phyloP scores from a whole-genome alignment of 2,888 invertebrate species.

The Ephialtes manifestator region DNA sequence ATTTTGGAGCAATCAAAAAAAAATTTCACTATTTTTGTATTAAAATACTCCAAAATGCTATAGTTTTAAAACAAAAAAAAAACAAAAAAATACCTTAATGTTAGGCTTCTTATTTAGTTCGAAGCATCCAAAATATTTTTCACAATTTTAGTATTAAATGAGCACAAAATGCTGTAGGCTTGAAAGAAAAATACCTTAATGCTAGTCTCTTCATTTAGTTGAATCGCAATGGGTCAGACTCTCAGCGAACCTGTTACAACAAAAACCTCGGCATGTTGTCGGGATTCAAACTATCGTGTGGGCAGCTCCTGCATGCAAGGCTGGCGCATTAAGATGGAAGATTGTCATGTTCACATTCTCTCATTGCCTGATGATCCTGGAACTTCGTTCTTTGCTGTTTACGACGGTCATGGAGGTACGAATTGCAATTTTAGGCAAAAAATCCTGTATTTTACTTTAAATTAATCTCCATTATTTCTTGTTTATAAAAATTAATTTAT shows the following conservation, averaged over 20 bases:
- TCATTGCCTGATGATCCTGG: conserved; percentile 97
- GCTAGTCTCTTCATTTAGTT: not conserved
- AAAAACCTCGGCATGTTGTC: conserved; percentile 94
- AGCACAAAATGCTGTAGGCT: not conserved
- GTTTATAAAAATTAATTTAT: no score
- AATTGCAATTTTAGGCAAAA: not conserved
- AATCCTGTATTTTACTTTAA: not conserved
- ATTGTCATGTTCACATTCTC: conserved; percentile 98
- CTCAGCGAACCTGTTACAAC: conserved; percentile 98
- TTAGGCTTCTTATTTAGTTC: not conserved
- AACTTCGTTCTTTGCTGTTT: conserved; percentile 98
- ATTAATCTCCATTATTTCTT: not conserved
- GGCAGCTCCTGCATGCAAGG: conserved; percentile 99
- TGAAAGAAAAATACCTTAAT: not conserved
- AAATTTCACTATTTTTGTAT: not conserved
- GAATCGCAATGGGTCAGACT: conserved; percentile 95
- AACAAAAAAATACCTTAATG: not conserved
- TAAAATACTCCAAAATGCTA: not conserved
- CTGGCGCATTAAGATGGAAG: conserved; percentile 99
- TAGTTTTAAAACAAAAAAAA: not conserved
- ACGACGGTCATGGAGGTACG: conserved; percentile 96
- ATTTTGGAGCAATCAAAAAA: conserved; percentile 7
- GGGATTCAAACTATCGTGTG: conserved; percentile 91
- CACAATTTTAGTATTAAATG: no score
- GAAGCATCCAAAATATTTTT: not conserved